phyloP scores from a whole-genome alignment of 2,797 vertebrate species.

The Odontamblyopus rebecca region DNA sequence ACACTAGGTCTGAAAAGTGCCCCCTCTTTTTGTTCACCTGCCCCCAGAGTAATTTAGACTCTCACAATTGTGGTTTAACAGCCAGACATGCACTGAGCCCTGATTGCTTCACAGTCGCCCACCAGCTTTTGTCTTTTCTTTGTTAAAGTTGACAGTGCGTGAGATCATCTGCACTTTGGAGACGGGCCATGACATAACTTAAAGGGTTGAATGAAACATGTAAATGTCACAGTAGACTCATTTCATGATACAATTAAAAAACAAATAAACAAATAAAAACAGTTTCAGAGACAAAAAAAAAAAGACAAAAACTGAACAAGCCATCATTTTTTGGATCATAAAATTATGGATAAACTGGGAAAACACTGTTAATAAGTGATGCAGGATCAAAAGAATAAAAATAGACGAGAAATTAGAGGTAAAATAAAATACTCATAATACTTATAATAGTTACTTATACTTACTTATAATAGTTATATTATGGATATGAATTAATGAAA shows the following conservation, averaged over 20 bases:
- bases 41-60: conserved; percentile 41
- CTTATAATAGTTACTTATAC: no score
- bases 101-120: conserved; percentile 65
- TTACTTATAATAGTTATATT: no score
- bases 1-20: conserved; percentile 49
- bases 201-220: neutral
- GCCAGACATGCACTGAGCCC: conserved; percentile 49
- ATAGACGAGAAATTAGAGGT: no score
- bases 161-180: neutral
- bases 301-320: neutral
- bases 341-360: neutral
- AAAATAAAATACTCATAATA: no score
- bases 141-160: conserved; percentile 1
- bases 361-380: neutral
- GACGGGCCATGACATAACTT: conserved; percentile 1
- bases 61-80: conserved; percentile 66
- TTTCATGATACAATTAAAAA: neutral
- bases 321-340: neutral
- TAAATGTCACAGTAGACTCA: neutral
- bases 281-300: neutral
- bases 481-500: no score
- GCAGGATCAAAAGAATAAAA: no score
- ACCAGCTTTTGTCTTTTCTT: conserved; percentile 54
- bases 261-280: neutral
- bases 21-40: conserved; percentile 36